Conservation (phyloP, 2,888 invertebrate genomes). For the Thyatira batis region DNA sequence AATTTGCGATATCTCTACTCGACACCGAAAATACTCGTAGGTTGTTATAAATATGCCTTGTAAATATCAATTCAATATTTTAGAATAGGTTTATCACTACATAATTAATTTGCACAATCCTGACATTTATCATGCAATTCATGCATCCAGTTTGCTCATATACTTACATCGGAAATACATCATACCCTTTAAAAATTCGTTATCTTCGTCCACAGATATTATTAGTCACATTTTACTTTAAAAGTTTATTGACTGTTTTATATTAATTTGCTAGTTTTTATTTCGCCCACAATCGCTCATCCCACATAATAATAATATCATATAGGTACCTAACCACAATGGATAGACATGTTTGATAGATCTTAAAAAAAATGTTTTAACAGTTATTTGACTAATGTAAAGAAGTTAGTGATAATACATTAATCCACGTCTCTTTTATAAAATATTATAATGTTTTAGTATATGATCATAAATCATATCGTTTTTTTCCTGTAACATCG, state of each 20-base stretch:
- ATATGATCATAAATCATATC: too few relatives aligned
- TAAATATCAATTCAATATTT: slow-evolving; percentile 2
- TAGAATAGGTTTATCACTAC: not conserved
- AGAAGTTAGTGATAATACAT: not conserved
- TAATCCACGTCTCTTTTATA: not conserved
- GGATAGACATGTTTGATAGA: not conserved
- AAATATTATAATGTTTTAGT: not conserved
- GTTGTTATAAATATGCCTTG: slow-evolving; percentile 9
- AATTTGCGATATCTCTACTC: slow-evolving; percentile 6
- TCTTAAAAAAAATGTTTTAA: not conserved
- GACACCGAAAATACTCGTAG: slow-evolving; percentile 33
- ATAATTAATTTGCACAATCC: not conserved
- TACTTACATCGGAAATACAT: too few relatives aligned
- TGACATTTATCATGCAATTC: not conserved
- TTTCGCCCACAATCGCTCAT: not conserved
- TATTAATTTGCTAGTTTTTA: not conserved
- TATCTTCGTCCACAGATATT: too few relatives aligned
- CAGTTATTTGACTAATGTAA: not conserved
- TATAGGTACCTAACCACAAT: not conserved
- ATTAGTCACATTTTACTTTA: too few relatives aligned
- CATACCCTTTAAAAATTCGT: too few relatives aligned
- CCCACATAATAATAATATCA: not conserved
- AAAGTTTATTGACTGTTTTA: slow-evolving; percentile 2
- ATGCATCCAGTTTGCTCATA: not conserved
- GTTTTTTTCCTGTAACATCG: too few relatives aligned